These are phyloP conservation scores for Branchellion lobata DNA, from an alignment of 2,888 invertebrate genomes.

Conservation along the genomic window DNA sequence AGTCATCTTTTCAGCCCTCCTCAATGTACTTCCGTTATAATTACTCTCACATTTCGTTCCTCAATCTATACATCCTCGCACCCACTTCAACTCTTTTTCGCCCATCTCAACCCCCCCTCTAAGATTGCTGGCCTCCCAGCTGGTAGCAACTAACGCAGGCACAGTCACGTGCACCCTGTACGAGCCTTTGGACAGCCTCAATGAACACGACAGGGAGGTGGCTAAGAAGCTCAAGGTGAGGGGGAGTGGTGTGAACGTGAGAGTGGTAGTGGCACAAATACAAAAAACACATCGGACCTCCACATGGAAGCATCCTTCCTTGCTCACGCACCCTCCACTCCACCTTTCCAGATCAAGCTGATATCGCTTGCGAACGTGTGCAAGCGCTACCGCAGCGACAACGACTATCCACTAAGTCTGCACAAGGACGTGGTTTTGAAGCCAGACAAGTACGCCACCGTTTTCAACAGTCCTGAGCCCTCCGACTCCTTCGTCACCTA, in stretches of 20 bases:
- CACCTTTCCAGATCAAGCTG: constrained; percentile 41
- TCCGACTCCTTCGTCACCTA: constrained; percentile 17
- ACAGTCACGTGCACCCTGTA: constrained; percentile 34
- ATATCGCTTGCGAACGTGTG: constrained; percentile 25
- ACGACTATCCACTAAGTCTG: constrained; percentile 16
- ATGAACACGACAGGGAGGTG: background rate
- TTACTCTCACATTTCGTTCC: no score
- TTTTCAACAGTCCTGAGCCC: constrained; percentile 35
- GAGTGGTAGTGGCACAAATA: no score
- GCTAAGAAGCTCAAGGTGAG: constrained; percentile 32
- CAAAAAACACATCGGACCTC: no score
- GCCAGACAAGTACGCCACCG: constrained; percentile 25
- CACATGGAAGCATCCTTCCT: no score
- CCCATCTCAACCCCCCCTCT: no score
- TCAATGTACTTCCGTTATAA: no score
- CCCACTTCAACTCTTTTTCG: no score
- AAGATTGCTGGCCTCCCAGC: constrained; percentile 24
- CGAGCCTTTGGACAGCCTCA: constrained; percentile 33
- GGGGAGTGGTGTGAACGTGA: no score
- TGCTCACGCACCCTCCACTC: no score
- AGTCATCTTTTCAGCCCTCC: no score
- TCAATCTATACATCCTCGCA: no score
- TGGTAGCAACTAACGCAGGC: constrained; percentile 30
- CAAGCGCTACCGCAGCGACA: background rate
- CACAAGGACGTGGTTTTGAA: constrained; percentile 30